Evolutionary conservation across 1,140 invertebrate species (phyloP), one percentile per base, ranked within the genome.

Genomic region (Metaphire vulgaris): DNA sequence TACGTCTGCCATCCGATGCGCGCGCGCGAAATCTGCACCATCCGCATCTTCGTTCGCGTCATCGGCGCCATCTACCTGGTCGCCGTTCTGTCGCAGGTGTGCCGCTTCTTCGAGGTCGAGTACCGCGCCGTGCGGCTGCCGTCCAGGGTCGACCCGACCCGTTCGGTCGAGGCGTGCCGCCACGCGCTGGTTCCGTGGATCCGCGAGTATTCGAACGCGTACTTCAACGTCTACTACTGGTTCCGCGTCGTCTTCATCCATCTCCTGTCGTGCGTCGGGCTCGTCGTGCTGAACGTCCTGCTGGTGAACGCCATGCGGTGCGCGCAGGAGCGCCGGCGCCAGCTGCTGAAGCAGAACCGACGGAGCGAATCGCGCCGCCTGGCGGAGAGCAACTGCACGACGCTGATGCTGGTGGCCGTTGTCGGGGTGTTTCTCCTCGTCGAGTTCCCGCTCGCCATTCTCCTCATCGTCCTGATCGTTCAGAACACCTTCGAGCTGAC

Each of bases 171-270:
- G 41, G 41, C 41, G 41, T 56, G 41, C 21, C 41, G 41, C 6
- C 41, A 56, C 41, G 6, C 6, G 41, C 21, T 56, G 6, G 41
- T 56, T 6, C 41, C 41, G 41, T 56, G 41, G 41, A 56, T 80
- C 1, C 32, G 87, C 30, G 30, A 80, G 92, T 2, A 90, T 90
- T 0, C 83, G 56, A 89, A 92, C 81, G 83, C 91, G 0, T 96
- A 95, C 84, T 95, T 90, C 86, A 91, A 90, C 41, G 86, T 90
- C 1, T 96, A 94, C 86, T 95, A 83, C 84, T 89, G 90, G 80
- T 96, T 96, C 84, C 89, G 95, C 1, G 92, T 96, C 2, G 85
- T 97, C 21, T 96, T 94, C 86, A 94, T 97, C 21, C 93, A 97
- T 83, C 86, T 95, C 75, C 87, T 95, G 28, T 95, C 95, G 0